Percentiles rank a stretch among this genome's conserved stretches.
Conservation (phyloP, 2,888 invertebrate species). For the Chirona hameri region DNA sequence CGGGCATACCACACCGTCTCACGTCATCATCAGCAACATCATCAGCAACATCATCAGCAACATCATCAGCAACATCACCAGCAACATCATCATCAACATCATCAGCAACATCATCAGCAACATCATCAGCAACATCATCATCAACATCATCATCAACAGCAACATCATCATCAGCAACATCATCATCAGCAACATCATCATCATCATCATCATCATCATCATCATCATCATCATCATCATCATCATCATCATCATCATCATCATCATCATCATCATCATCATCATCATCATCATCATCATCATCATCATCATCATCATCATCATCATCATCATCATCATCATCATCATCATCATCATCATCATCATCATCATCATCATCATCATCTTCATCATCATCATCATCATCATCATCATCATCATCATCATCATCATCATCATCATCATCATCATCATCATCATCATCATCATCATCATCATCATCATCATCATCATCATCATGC, state of each 20-base stretch:
- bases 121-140: no score
- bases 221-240: no score
- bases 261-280: constrained; percentile 22
- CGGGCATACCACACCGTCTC: no score
- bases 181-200: no score
- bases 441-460: constrained; percentile 22
- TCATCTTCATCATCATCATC: constrained; percentile 12
- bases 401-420: constrained; percentile 22
- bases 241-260: constrained; percentile 22
- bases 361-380: constrained; percentile 22
- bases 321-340: constrained; percentile 22
- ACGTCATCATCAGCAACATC: no score
- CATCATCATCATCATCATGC: constrained; percentile 22
- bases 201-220: no score
- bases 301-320: constrained; percentile 22
- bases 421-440: constrained; percentile 22
- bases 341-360: constrained; percentile 22
- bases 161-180: no score
- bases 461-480: constrained; percentile 22
- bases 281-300: constrained; percentile 22
- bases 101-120: no score
- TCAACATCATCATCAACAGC: no score
- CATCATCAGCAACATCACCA: no score
- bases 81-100: no score
- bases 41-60: no score